Evolutionary conservation across 2,888 invertebrate species (phyloP), one percentile per base, ranked within the genome.

Genomic region (Mythimna vitellina): DNA sequence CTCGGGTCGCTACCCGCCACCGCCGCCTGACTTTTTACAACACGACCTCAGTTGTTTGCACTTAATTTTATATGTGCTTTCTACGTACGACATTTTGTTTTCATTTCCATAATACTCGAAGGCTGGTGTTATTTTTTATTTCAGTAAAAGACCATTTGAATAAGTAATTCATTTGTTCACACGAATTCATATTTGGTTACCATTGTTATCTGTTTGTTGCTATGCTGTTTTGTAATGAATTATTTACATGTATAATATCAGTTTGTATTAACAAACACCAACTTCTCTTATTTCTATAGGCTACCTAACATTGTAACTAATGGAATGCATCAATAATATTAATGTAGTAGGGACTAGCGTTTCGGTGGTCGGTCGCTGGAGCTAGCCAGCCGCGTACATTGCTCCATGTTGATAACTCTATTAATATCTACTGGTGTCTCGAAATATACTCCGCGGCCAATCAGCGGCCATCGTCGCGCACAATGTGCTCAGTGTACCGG

Each of bases 351-450:
- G 53, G 49, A 65, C 14, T 49, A 32, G 54, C 22, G 35, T 72
- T 70, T 83, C 56, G 70, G 71, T 58, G 49, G 62, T 64, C 76
- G 62, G 68, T 61, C 67, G 74, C 70, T 74, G 74, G 71, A 73
- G 77, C 66, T 66, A 78, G 77, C 79, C 76, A 81, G 75, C 84
- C 76, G 81, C 71, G 88, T 94, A 85, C 93, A 89, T 93, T 94
- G 93, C 93, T 93, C 94, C 89, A 87, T 76, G 85, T 89, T 94
- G 95, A 95, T 95, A 95, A 95, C 88, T 93, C 93, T 95, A 94
- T 92, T 92, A 93, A 92, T 94, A 94, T 90, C 89, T 90, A 89
- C 89, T 90, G 83, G 88, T 89, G 90, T 91, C 91, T 91, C 92
- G 89, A 89, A 90, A 89, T 87, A 87, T 81, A 86, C 80, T 85